Base-by-base conservation (phyloP, 2,888 invertebrate genomes). In the Zeuzera pyrina region DNA sequence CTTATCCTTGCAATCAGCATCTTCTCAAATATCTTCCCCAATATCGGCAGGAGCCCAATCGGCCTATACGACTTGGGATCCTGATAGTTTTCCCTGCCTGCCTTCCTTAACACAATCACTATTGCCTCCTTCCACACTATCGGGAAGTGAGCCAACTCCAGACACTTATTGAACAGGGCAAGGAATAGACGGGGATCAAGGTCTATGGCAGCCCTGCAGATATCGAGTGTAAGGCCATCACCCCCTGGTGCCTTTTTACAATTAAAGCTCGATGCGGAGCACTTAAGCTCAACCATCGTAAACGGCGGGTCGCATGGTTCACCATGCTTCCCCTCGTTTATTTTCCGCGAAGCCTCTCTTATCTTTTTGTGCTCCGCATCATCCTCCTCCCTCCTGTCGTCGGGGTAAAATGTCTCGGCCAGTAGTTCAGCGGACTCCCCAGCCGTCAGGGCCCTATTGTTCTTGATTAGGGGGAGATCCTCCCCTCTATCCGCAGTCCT, bases 1-100 rank as follows among this genome's bases (percentile, higher is more conserved):
- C 19, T 29, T 1, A 43, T 10, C 1, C 40, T 16, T 0, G 15
- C 19, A 2, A 41, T 30, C 12, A 41, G 3, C 36, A 39, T 29
- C 15, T 40, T 40, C 12, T 39, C 39, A 1, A 29, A n/a, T 1
- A 39, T 14, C 12, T 40, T 42, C 1, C 38, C 39, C 13, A 42
- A 6, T 1, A 42, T 22, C 1, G 42, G 30, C 5, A 42, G 19
- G 2, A 40, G 33, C 2, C 42, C 42, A 3, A 42, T 39, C 1
- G 40, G 37, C 3, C 38, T 21, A 12, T 8, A 26, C 8, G 28
- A 12, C 10, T 28, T 28, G 2, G 29, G 21, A 2, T 3, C 8
- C 2, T 7, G 5, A 24, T 24, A 16, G 19, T 5, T n/a, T 3
- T 10, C 21, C 7, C 15, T 26, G 11, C 35, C 35, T 2, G 38